phyloP scores from a whole-genome alignment of 2,797 vertebrate species.

The Eurystomus glaucurus region DNA sequence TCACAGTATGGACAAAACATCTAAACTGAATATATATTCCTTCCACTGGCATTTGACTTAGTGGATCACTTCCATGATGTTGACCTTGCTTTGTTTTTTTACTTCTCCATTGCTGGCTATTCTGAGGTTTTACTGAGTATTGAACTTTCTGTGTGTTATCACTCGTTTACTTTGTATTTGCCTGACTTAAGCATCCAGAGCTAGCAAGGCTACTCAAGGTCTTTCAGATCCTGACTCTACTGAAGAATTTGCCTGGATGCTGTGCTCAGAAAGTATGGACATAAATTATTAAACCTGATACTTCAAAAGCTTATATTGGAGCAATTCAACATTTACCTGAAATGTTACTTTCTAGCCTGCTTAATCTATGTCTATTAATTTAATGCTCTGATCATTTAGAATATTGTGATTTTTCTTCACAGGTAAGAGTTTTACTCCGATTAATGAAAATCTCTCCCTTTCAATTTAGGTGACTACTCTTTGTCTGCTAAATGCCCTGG shows the following conservation, averaged over 20 bases:
- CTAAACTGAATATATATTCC: not conserved
- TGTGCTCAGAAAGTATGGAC: not conserved
- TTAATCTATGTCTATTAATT: not conserved
- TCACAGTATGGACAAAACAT: not conserved
- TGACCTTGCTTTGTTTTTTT: not conserved
- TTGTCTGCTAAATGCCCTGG: not conserved
- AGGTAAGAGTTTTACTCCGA: not conserved
- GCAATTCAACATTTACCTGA: not conserved
- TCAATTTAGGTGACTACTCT: not conserved
- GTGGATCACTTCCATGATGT: fast-evolving
- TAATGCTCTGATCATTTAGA: too few relatives aligned
- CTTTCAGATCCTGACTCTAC: not conserved
- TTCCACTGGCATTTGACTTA: not conserved
- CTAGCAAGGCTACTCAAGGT: not conserved
- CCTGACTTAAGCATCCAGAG: not conserved
- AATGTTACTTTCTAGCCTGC: not conserved
- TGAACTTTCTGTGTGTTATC: not conserved
- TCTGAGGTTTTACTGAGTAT: not conserved
- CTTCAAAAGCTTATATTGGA: not conserved
- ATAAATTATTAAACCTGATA: not conserved
- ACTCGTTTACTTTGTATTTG: not conserved
- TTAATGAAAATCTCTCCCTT: not conserved
- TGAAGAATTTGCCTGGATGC: not conserved
- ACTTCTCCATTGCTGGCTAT: not conserved
- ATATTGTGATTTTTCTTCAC: not conserved